These are phyloP conservation scores for Pipistrellus nathusii DNA, from an alignment of 2,797 vertebrate genomes.

Conservation along the genomic window DNA sequence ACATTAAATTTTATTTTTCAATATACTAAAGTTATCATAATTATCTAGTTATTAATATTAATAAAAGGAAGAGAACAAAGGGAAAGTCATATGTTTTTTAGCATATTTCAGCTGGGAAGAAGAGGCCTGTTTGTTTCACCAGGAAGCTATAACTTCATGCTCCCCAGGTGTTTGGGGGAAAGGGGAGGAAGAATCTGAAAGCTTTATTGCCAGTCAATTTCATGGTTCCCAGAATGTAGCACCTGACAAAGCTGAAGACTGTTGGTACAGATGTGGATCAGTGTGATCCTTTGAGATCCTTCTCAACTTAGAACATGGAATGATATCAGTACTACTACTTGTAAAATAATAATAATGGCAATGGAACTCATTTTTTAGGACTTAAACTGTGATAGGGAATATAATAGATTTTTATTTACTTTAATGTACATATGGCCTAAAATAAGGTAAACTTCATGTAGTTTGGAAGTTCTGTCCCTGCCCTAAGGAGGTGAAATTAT, in stretches of 20 bases:
- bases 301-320: conserved; percentile 20
- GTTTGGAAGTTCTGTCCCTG: neutral
- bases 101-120: too few species aligned
- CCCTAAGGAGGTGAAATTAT: neutral
- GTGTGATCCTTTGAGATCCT: neutral
- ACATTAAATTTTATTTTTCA: too few species aligned
- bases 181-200: neutral
- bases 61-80: too few species aligned
- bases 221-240: neutral
- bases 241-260: neutral
- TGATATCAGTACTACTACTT: neutral
- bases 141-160: too few species aligned
- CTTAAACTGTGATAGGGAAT: neutral
- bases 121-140: too few species aligned
- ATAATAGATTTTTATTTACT: neutral
- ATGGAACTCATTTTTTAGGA: neutral
- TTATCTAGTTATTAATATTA: too few species aligned
- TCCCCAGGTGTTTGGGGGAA: too few species aligned
- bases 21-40: too few species aligned
- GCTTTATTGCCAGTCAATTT: neutral
- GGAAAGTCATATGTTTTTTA: too few species aligned
- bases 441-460: neutral
- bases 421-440: neutral
- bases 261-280: neutral
- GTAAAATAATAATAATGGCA: neutral